A percentile compares a stretch with the other conserved stretches of the same genome.
Conservation (phyloP, 2,888 invertebrate genomes). For the Toxonevra muliebris region DNA sequence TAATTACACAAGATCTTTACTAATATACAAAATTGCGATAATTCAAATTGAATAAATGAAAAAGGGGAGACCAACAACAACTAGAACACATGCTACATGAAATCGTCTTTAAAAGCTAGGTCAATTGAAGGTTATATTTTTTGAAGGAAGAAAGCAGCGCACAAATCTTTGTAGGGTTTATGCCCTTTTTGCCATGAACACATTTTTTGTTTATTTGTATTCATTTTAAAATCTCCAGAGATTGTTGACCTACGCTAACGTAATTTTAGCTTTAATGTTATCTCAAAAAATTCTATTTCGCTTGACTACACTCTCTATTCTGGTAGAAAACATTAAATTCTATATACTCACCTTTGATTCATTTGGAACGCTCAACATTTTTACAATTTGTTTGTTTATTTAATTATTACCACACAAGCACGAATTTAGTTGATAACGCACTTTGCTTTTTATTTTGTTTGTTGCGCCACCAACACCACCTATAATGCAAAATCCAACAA, state of each 20-base stretch:
- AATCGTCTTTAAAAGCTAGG: conserved; percentile 8
- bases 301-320: neutral
- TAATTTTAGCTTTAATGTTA: conserved; percentile 1
- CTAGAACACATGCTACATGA: too few species aligned
- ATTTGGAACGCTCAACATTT: conserved; percentile 60
- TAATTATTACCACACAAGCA: neutral
- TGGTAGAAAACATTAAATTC: neutral
- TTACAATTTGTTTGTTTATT: conserved; percentile 5
- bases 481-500: conserved; percentile 7
- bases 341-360: conserved; percentile 57
- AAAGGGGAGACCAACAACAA: too few species aligned
- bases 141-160: neutral
- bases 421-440: neutral
- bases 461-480: conserved; percentile 9
- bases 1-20: too few species aligned
- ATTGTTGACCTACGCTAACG: too few species aligned
- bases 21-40: too few species aligned
- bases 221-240: neutral
- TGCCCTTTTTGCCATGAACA: neutral
- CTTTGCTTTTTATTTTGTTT: conserved; percentile 6
- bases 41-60: too few species aligned
- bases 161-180: neutral
- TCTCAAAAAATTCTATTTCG: neutral
- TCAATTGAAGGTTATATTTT: conserved; percentile 33
- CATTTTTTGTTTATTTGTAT: neutral